phyloP scores from a whole-genome alignment of 37 sponge, comb jelly and placozoan genomes.

The Beroe ovata region DNA sequence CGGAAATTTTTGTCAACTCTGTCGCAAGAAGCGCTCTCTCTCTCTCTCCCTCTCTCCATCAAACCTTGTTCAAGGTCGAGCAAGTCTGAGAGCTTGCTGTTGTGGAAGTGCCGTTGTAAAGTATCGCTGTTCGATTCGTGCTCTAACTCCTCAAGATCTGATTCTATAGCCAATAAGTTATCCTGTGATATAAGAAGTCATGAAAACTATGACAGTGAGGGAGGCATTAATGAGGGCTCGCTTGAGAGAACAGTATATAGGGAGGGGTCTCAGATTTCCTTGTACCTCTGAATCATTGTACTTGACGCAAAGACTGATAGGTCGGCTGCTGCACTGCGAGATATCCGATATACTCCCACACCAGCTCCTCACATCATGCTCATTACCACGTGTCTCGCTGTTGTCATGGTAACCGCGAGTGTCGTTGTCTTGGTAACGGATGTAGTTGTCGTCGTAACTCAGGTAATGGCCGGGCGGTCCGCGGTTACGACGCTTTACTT shows the following conservation, averaged over 20 bases:
- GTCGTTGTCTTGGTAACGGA: not conserved
- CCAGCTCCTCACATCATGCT: not conserved
- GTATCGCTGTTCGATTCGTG: slow-evolving; percentile 1
- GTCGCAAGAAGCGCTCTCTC: too few relatives aligned
- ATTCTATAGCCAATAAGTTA: slow-evolving; percentile 62
- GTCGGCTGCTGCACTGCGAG: slow-evolving; percentile 59
- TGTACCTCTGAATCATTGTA: slow-evolving; percentile 52
- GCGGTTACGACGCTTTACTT: not conserved
- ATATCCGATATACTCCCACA: slow-evolving; percentile 33
- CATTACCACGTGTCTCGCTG: not conserved
- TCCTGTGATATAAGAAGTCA: not conserved
- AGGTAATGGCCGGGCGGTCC: not conserved
- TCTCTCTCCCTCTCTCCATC: too few relatives aligned
- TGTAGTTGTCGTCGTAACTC: not conserved
- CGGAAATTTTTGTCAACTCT: too few relatives aligned
- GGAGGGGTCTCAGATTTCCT: too few relatives aligned
- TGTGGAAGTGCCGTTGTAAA: slow-evolving; percentile 31
- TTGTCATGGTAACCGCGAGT: not conserved
- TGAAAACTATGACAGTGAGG: too few relatives aligned
- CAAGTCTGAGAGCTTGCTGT: slow-evolving; percentile 40
- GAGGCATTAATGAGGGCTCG: too few relatives aligned
- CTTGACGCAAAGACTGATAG: slow-evolving; percentile 59
- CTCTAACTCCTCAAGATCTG: slow-evolving; percentile 38
- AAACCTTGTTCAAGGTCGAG: slow-evolving; percentile 37
- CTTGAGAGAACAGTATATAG: too few relatives aligned